A percentile compares a stretch with the other conserved stretches of the same genome.
Evolutionary conservation across 2,797 vertebrate genomes (phyloP).

Genomic region (Silurus aristotelis): DNA sequence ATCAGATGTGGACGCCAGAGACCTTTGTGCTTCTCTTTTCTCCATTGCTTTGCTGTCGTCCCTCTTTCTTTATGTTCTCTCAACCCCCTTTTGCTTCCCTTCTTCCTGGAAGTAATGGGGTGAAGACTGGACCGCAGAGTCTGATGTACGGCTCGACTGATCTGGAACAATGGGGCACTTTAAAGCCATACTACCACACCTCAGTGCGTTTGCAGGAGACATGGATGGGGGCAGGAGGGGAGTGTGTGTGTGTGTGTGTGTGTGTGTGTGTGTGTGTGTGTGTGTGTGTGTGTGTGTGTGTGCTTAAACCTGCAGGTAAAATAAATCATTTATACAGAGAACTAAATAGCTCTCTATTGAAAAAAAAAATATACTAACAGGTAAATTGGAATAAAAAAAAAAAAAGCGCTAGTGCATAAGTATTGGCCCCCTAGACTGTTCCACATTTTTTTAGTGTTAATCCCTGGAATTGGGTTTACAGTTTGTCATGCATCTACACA

Average conservation of each 20-base stretch:
- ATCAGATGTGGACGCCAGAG: slow-evolving; percentile 71
- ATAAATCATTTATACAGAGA: neutral
- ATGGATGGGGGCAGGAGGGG: slow-evolving; percentile 48
- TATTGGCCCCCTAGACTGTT: neutral
- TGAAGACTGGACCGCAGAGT: slow-evolving; percentile 59
- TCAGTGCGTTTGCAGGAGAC: slow-evolving; percentile 64
- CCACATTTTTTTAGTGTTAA: neutral
- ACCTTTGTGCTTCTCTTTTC: slow-evolving; percentile 48
- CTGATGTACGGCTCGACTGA: slow-evolving; percentile 67
- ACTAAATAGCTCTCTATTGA: neutral
- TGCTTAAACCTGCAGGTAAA: neutral
- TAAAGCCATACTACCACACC: slow-evolving; percentile 69
- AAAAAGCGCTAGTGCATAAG: neutral
- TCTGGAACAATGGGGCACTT: slow-evolving; percentile 72
- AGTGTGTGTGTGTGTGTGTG: slow-evolving; percentile 41
- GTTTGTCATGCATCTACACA: neutral
- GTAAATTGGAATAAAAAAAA: neutral
- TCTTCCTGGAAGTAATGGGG: slow-evolving; percentile 69
- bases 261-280: slow-evolving; percentile 44
- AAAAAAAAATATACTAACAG: neutral
- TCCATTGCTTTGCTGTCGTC: slow-evolving; percentile 43
- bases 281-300: neutral
- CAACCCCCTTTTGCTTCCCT: slow-evolving; percentile 39
- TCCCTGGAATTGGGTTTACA: neutral
- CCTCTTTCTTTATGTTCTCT: slow-evolving; percentile 52